Conservation (phyloP, 2,113 vertebrate genomes). For the Macaca mulatta region DNA sequence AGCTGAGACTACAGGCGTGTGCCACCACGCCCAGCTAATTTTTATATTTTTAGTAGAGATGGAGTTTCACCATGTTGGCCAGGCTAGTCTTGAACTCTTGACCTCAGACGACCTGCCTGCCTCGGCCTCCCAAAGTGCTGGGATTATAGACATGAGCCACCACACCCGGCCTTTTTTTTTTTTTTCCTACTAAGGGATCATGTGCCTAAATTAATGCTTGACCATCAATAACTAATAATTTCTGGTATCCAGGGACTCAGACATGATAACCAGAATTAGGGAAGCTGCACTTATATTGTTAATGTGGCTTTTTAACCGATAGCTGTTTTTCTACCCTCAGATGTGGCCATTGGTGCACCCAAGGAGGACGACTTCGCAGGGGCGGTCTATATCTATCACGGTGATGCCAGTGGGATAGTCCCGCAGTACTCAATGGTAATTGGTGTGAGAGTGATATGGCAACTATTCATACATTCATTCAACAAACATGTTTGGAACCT, state of each 20-base stretch:
- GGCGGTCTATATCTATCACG: conserved; percentile 97
- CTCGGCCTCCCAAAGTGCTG: too few species aligned
- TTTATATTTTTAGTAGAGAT: too few species aligned
- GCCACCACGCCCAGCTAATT: too few species aligned
- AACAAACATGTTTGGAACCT: not conserved
- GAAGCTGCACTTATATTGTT: accelerated
- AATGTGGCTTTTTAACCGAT: not conserved
- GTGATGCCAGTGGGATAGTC: conserved; percentile 89
- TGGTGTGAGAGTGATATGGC: not conserved
- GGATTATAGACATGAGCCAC: too few species aligned
- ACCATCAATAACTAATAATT: not conserved
- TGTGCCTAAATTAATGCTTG: not conserved
- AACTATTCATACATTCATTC: not conserved
- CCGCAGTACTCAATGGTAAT: conserved; percentile 95
- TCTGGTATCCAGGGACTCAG: not conserved
- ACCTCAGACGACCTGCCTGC: too few species aligned
- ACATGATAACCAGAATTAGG: not conserved
- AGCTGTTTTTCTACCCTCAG: conserved; percentile 78
- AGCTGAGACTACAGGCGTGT: too few species aligned
- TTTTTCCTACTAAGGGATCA: not conserved
- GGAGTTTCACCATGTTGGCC: too few species aligned
- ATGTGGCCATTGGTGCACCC: conserved; percentile 96
- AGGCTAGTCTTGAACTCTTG: too few species aligned
- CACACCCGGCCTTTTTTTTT: too few species aligned
- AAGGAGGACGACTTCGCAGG: conserved; percentile 94